Percentiles rank a stretch among this genome's conserved stretches.
Conservation (phyloP, 2,113 vertebrate species). For the Manacus vitellinus region DNA sequence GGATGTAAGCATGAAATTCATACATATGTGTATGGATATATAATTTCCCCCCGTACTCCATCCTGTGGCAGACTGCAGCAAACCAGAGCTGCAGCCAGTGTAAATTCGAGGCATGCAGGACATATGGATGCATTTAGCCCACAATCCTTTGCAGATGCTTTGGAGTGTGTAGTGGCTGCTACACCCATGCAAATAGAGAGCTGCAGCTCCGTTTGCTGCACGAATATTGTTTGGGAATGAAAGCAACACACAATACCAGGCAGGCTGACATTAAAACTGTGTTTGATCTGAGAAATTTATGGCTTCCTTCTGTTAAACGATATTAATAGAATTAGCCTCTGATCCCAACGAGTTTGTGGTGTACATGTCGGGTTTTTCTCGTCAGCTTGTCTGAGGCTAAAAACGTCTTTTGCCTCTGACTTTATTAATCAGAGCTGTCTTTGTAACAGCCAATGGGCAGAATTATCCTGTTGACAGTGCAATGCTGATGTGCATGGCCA, state of each 20-base stretch:
- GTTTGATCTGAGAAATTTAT: constrained; percentile 45
- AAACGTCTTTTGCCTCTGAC: background rate
- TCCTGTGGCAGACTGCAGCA: constrained; percentile 49
- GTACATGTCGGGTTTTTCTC: background rate
- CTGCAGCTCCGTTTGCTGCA: constrained; percentile 29
- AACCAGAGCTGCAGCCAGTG: constrained; percentile 43
- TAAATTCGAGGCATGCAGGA: constrained; percentile 40
- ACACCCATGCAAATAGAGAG: background rate
- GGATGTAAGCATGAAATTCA: constrained; percentile 65
- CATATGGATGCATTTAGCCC: constrained; percentile 71
- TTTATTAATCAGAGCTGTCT: background rate
- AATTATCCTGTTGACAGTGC: background rate
- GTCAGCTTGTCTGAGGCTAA: background rate
- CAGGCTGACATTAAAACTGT: background rate
- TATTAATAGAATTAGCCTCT: constrained; percentile 26
- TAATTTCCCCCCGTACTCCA: constrained; percentile 30
- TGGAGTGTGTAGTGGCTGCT: constrained; percentile 34
- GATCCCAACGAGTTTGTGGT: background rate
- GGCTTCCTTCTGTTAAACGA: constrained; percentile 26
- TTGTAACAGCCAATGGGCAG: background rate
- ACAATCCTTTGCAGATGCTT: constrained; percentile 68
- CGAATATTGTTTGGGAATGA: constrained; percentile 24
- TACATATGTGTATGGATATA: constrained; percentile 35
- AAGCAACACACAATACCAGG: background rate
- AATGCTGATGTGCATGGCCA: background rate